Conservation (phyloP, 2,797 vertebrate genomes). For the Gila robusta region DNA sequence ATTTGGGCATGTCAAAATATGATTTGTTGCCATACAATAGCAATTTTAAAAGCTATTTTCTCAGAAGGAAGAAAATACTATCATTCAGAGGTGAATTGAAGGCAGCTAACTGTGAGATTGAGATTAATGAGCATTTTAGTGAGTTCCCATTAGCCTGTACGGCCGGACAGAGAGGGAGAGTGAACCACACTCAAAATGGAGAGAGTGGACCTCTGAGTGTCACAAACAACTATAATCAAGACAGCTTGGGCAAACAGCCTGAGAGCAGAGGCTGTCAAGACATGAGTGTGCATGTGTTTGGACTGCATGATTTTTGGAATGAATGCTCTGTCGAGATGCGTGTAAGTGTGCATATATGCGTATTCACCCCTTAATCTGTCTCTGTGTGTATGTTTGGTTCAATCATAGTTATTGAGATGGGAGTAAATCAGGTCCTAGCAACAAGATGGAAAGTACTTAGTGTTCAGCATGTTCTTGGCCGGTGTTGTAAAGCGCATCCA, state of each 20-base stretch:
- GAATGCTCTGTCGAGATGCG: background rate
- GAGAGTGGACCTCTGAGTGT: slow-evolving; percentile 62
- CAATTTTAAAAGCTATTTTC: slow-evolving; percentile 79
- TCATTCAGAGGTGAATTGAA: slow-evolving; percentile 68
- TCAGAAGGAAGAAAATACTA: slow-evolving; percentile 74
- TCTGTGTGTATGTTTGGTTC: background rate
- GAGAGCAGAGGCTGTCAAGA: slow-evolving; percentile 52
- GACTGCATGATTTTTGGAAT: background rate
- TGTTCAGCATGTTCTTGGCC: slow-evolving; percentile 23
- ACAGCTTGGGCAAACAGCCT: slow-evolving; percentile 64
- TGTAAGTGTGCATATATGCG: background rate
- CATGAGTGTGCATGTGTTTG: slow-evolving; percentile 8
- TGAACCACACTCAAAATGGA: slow-evolving; percentile 64
- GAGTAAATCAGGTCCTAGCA: slow-evolving; percentile 12
- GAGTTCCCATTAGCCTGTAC: slow-evolving; percentile 74
- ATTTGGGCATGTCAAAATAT: slow-evolving; percentile 72
- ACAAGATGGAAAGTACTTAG: slow-evolving; percentile 11
- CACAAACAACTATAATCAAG: slow-evolving; percentile 69
- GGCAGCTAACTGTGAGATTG: slow-evolving; percentile 73
- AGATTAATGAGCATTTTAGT: slow-evolving; percentile 80
- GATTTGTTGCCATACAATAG: slow-evolving; percentile 78
- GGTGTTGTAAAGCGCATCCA: background rate
- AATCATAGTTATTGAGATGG: slow-evolving; percentile 30
- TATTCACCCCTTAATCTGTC: background rate
- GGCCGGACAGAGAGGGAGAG: slow-evolving; percentile 65